Conservation (phyloP, 2,888 invertebrate genomes). For the Acanthosoma haemorrhoidale region DNA sequence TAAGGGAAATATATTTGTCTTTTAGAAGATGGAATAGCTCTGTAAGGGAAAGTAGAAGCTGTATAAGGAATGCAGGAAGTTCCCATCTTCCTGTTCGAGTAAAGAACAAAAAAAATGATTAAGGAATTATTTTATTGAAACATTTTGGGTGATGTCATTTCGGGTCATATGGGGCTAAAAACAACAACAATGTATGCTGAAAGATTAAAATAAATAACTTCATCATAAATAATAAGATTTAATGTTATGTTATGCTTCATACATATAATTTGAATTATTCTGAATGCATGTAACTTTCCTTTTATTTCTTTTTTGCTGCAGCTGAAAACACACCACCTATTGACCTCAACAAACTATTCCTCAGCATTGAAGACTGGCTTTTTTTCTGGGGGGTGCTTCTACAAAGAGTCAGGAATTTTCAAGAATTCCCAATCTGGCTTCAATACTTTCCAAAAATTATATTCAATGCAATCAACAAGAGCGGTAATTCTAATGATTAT, state of each 20-base stretch:
- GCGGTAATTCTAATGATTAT: conserved; percentile 56
- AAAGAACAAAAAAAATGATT: no score
- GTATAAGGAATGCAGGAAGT: no score
- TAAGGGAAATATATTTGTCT: no score
- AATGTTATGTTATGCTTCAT: neutral
- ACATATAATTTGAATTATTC: neutral
- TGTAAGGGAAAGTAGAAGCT: no score
- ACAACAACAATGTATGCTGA: no score
- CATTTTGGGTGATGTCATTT: no score
- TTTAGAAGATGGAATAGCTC: no score
- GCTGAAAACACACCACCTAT: conserved; percentile 13
- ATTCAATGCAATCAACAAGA: conserved; percentile 64
- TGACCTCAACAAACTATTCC: conserved; percentile 34
- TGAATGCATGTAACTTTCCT: neutral
- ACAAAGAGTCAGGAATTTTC: conserved; percentile 51
- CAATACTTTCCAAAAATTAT: conserved; percentile 67
- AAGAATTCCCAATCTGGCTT: conserved; percentile 65
- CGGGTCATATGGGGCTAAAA: no score
- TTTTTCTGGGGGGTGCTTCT: conserved; percentile 61
- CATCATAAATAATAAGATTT: neutral
- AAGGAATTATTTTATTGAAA: no score
- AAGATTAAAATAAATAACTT: neutral
- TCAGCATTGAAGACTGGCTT: conserved; percentile 61
- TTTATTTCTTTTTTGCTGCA: neutral
- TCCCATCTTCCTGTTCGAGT: no score